These are phyloP conservation scores for Drosophila sordidula DNA, from an alignment of 2,888 invertebrate genomes.

Conservation along the genomic window DNA sequence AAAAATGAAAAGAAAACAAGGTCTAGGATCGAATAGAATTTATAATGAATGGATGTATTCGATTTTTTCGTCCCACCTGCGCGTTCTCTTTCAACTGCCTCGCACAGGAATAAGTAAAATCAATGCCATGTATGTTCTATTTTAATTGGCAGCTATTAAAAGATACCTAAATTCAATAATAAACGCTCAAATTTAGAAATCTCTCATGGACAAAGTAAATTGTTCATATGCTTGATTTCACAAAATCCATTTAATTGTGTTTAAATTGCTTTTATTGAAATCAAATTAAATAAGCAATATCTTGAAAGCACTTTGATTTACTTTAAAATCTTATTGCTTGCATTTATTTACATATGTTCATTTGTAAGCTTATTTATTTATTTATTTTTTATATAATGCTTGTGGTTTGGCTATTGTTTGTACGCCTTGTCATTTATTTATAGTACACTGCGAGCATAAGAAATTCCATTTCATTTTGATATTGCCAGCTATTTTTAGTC, in stretches of 20 bases:
- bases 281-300: constrained; percentile 19
- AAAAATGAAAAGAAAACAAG: neutral
- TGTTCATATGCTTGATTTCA: neutral
- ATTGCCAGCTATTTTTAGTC: constrained; percentile 62
- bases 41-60: constrained; percentile 12
- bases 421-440: constrained; percentile 15
- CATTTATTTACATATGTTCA: neutral
- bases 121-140: neutral
- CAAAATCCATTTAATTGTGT: neutral
- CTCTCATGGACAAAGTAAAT: neutral
- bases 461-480: constrained; percentile 59
- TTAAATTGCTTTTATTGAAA: constrained; percentile 17
- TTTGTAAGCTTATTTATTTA: neutral
- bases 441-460: constrained; percentile 13
- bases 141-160: neutral
- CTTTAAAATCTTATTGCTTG: constrained; percentile 15
- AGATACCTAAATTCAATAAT: neutral
- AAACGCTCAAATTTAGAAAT: neutral
- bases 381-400: constrained; percentile 14
- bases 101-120: no score
- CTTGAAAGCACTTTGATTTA: constrained; percentile 39
- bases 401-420: constrained; percentile 35
- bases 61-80: constrained; percentile 2
- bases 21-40: neutral
- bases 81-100: neutral